Base-by-base conservation (phyloP, 1,140 invertebrate species). In the Lanistes nyassanus region DNA sequence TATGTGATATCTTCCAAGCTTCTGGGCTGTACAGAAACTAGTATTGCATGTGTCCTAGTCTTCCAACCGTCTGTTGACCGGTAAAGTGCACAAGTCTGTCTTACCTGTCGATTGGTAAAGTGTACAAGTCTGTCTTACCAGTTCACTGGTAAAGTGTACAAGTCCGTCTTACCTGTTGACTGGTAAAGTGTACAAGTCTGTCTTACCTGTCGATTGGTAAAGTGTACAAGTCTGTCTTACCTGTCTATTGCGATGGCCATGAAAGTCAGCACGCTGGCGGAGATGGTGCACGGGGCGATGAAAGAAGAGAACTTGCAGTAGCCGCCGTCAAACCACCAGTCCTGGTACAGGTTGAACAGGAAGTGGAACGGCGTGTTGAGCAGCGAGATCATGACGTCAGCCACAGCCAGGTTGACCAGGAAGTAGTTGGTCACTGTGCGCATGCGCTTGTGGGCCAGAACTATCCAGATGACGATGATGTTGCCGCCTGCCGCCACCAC, bases 351-450 rank as follows among this genome's bases (percentile, higher is more conserved):
- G 94, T 98, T 96, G 90, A 96, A 98, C 77, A 94, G 94, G 85
- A 95, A 97, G 89, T 97, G 97, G 90, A 98, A 97, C 77, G 95
- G 93, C 78, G 97, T 96, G 88, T 98, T 98, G 74, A 98, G 90
- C 0, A 94, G 94, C 0, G 97, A 96, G 83, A 97, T 95, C 91
- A 98, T 93, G 31, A 96, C 92, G 88, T 98, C 97, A 23, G 97
- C 96, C 31, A 96, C 92, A 75, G 95, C 96, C 62, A 98, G 89
- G 86, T 98, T 98, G n/a, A 98, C 94, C 64, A 98, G 90, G 87
- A 98, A 97, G 86, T 98, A 98, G 90, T 98, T 98, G 66, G 97
- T 98, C 4, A 98, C 96, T 0, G 96, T 97, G 64, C 96, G 90
- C 97, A 98, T 98, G 74, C 95, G 91, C 76, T 95, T 93, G 90